These are phyloP conservation scores for Agrilus biguttatus DNA, from an alignment of 2,888 invertebrate species.

Conservation along the genomic window DNA sequence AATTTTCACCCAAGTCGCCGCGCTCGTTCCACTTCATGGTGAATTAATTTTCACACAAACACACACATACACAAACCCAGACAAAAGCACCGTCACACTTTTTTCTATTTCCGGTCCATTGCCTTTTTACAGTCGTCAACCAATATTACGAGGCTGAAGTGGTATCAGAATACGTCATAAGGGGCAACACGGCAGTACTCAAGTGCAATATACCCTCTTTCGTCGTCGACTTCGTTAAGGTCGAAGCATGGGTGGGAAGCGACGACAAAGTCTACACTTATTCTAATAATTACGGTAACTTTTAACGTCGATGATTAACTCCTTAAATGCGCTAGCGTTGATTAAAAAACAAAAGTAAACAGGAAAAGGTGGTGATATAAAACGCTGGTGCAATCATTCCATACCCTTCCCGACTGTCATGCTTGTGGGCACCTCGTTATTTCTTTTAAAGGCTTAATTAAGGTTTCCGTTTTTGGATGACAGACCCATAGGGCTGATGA, in stretches of 20 bases:
- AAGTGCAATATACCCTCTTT: conserved; percentile 85
- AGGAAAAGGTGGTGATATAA: too few species aligned
- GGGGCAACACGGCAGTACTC: conserved; percentile 73
- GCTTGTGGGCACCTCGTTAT: too few species aligned
- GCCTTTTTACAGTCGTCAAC: conserved; percentile 56
- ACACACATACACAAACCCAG: conserved; percentile 1
- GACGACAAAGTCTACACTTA: conserved; percentile 56
- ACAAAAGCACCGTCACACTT: background rate
- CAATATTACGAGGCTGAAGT: conserved; percentile 77
- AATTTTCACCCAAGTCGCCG: conserved; percentile 1
- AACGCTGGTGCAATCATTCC: too few species aligned
- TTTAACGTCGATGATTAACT: too few species aligned
- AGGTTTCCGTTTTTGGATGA: too few species aligned
- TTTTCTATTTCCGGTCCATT: background rate
- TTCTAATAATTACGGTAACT: conserved; percentile 58
- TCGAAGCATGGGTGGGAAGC: conserved; percentile 63
- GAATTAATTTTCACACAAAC: background rate
- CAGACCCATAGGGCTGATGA: too few species aligned
- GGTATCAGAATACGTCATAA: conserved; percentile 79
- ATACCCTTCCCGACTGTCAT: too few species aligned
- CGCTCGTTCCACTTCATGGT: background rate
- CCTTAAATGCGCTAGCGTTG: too few species aligned
- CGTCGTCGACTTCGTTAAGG: conserved; percentile 81
- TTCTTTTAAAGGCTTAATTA: too few species aligned
- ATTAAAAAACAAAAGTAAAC: too few species aligned